Base-by-base conservation (phyloP, 2,113 vertebrate species). In the Fulica atra region DNA sequence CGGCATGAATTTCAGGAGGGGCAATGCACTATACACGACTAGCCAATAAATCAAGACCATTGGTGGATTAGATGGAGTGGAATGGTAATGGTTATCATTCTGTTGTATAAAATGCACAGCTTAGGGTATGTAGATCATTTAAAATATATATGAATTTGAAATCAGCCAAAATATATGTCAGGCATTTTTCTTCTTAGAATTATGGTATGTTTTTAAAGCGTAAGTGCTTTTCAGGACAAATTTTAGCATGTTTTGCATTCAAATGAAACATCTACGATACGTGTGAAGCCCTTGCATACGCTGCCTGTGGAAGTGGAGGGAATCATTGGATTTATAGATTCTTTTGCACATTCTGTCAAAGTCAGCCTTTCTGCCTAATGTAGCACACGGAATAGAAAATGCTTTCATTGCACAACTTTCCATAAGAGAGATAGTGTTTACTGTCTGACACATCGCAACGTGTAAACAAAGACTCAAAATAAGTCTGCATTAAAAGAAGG, bases 41-140 rank as follows among this genome's bases (percentile, higher is more conserved):
- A 66, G 70, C 90, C 89, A 87, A 96, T 96, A 97, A 96, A 95
- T 97, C 93, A 95, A 74, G 92, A 11, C 72, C 61, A 33, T 95
- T 65, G 17, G 28, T 89, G 85, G 91, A 66, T 93, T 90, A 95
- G 92, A 78, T 63, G 92, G 88, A 96, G 85, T 74, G 80, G 85
- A 95, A 85, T 92, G 66, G 76, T 93, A 95, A 93, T 89, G 94
- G 91, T 92, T 96, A 93, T 94, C 74, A 33, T 94, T 88, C 76
- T 85, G 77, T 87, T 79, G 76, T 82, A 38, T 70, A 89, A 97
- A 95, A 96, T 53, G 77, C 81, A 81, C 80, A 84, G 72, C 82
- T 86, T 95, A 89, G 54, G 35, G 50, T 70, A 76, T 56, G 38
- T 44, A 90, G 71, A 91, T 89, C 16, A 93, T 64, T 81, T 89